Evolutionary conservation across 2,888 invertebrate genomes (phyloP).

Genomic region (Actias luna): DNA sequence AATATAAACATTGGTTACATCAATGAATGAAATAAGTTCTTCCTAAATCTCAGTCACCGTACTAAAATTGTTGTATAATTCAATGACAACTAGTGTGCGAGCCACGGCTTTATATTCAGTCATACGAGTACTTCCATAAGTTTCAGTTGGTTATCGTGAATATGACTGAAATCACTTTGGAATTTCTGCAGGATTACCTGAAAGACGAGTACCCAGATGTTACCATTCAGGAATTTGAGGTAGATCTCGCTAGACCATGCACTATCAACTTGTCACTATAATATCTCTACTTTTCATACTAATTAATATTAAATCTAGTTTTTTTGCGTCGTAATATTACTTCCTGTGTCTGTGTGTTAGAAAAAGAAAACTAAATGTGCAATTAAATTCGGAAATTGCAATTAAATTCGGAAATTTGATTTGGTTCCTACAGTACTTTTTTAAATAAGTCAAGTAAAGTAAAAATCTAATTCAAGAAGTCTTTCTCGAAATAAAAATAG

Average conservation of each 20-base stretch:
- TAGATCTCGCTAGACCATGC: background rate
- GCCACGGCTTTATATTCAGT: conserved; percentile 19
- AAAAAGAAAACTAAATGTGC: too few species aligned
- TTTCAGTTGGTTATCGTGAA: conserved; percentile 19
- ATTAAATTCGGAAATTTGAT: background rate
- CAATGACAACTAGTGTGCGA: conserved; percentile 8
- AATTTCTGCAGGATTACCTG: conserved; percentile 79
- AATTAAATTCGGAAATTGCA: background rate
- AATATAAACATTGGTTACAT: background rate
- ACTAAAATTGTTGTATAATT: background rate
- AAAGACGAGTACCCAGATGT: conserved; percentile 81
- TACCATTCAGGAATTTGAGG: conserved; percentile 79
- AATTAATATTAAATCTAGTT: too few species aligned
- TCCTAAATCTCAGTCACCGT: conserved; percentile 2
- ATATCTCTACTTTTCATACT: background rate
- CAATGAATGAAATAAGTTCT: background rate
- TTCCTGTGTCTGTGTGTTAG: background rate
- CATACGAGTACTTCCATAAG: conserved; percentile 18
- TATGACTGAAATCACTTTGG: conserved; percentile 76
- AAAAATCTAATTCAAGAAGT: background rate
- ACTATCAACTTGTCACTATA: background rate
- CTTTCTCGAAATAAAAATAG: background rate
- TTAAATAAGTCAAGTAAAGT: too few species aligned
- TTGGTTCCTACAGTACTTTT: too few species aligned
- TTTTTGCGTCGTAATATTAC: background rate